Percentiles rank a stretch among this genome's conserved stretches.
Conservation (phyloP, 2,888 invertebrate species). For the Drosophila austrosaltans region DNA sequence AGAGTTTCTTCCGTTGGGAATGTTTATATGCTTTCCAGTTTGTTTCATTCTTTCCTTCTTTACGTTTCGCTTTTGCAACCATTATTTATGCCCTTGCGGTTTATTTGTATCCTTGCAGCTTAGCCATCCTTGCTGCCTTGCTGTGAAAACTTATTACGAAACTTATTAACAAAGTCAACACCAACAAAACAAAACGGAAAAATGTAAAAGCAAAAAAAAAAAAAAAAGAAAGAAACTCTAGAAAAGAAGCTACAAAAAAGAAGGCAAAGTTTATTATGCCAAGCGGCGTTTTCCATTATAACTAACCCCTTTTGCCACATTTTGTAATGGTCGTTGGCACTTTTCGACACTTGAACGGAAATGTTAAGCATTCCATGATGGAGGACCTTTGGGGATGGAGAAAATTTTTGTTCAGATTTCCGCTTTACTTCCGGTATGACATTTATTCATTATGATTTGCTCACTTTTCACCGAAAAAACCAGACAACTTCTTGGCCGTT, state of each 20-base stretch:
- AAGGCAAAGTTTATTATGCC: slow-evolving; percentile 69
- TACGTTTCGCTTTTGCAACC: slow-evolving; percentile 4
- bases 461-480: slow-evolving; percentile 49
- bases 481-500: slow-evolving; percentile 47
- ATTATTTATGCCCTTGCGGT: slow-evolving; percentile 65
- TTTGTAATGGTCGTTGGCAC: slow-evolving; percentile 44
- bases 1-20: not conserved
- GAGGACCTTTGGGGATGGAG: not conserved
- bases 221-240: not conserved
- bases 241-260: slow-evolving; percentile 3
- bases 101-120: slow-evolving; percentile 44
- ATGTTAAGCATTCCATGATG: slow-evolving; percentile 59
- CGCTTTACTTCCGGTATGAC: slow-evolving; percentile 74
- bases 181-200: slow-evolving; percentile 36
- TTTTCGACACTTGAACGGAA: slow-evolving; percentile 63
- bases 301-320: slow-evolving; percentile 12
- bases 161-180: slow-evolving; percentile 80
- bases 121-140: slow-evolving; percentile 40
- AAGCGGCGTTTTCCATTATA: slow-evolving; percentile 67
- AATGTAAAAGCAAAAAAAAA: slow-evolving; percentile 14
- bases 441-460: slow-evolving; percentile 79
- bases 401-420: slow-evolving; percentile 62
- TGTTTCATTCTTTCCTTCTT: slow-evolving; percentile 41
- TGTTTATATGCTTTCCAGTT: slow-evolving; percentile 39
- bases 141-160: slow-evolving; percentile 70